Evolutionary conservation across 2,888 invertebrate species (phyloP), one percentile per base, ranked within the genome.

Genomic region (Vanessa cardui): DNA sequence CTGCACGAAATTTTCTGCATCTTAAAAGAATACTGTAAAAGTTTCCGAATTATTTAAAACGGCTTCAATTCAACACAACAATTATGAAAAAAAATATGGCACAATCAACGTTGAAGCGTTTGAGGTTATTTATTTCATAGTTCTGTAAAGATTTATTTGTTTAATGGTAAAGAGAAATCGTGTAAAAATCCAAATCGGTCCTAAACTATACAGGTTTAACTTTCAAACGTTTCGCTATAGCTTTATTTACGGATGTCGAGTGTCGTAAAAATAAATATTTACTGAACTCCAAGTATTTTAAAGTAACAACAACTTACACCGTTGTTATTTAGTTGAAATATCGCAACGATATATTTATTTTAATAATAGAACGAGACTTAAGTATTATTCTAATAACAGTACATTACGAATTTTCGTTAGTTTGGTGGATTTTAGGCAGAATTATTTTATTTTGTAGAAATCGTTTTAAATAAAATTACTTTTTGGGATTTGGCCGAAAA

Each of bases 1-100:
- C 61, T 66, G 31, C 59, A 58, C 56, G 64, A 65, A 52, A 20
- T 45, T 54, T 50, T 31, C 20, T 49, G 31, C 46, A 39, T 61
- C 12, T 61, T 33, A 45, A 62, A 60, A 58, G 45, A 18, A 56
- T 31, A 20, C 21, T n/a, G 54, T 33, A n/a, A 33, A 54, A 31
- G 47, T 18, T 16, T 7, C 8, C 6, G 47, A 18, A 47, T 47
- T n/a, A 47, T 47, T 16, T 47, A n/a, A 47, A 18, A 47, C 8
- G 47, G 6, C 16, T 18, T 47, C 7, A 6, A 47, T 47, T 47
- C 5, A 7, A 47, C 5, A 26, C 5, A 16, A 1, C 8, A n/a
- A n/a, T n/a, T 47, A 18, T 7, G n/a, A 7, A 47, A 15, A 47
- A n/a, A 5, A 18, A 12, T 12, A 39, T 2, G 8, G 39, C 9